These are phyloP conservation scores for Saimiri boliviensis DNA, from an alignment of 2,113 vertebrate species.

Conservation along the genomic window DNA sequence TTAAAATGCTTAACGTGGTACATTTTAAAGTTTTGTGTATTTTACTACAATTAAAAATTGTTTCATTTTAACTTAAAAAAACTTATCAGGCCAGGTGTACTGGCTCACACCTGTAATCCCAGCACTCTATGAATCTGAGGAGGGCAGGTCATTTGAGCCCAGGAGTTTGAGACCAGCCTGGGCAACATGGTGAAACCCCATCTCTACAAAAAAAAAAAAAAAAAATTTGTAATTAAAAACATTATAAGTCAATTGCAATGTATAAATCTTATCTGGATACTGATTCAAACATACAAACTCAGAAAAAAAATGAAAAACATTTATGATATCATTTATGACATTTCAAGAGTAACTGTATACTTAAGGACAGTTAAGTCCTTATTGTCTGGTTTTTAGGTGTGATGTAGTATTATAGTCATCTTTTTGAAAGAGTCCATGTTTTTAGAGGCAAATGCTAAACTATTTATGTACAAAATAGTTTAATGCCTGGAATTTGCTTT, in stretches of 20 bases:
- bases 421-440: neutral
- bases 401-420: neutral
- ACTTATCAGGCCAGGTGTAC: too few species aligned
- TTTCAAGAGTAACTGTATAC: neutral
- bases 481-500: constrained; percentile 20
- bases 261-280: neutral
- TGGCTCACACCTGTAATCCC: too few species aligned
- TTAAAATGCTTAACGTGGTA: neutral
- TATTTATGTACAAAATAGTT: constrained; percentile 9
- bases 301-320: neutral
- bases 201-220: too few species aligned
- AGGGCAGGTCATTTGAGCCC: too few species aligned
- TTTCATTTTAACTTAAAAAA: too few species aligned
- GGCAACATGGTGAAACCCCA: too few species aligned
- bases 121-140: too few species aligned
- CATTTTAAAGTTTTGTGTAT: too few species aligned
- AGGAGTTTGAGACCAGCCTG: too few species aligned
- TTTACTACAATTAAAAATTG: too few species aligned
- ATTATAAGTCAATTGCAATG: neutral
- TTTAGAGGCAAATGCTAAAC: constrained; percentile 25
- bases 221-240: neutral
- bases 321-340: neutral
- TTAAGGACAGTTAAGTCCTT: constrained; percentile 25
- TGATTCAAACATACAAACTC: neutral
- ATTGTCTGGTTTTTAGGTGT: neutral